phyloP scores from a whole-genome alignment of 2,113 vertebrate species.

The Ptyas mucosa region DNA sequence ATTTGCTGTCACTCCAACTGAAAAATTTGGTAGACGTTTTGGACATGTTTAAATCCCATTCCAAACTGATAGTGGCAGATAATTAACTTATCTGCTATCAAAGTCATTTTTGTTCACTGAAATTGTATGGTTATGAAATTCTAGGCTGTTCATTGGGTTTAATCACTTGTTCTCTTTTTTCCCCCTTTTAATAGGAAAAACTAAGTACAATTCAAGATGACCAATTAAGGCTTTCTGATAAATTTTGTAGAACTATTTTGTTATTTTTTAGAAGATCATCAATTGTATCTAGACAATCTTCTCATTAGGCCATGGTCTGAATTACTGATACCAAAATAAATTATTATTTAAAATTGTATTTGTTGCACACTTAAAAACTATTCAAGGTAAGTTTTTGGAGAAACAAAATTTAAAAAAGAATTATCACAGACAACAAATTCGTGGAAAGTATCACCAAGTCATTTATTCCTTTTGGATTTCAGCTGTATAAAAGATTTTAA shows the following conservation, averaged over 20 bases:
- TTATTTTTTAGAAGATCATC: constrained; percentile 54
- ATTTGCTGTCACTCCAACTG: constrained; percentile 66
- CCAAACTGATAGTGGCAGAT: constrained; percentile 71
- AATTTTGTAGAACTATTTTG: constrained; percentile 61
- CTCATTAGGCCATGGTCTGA: constrained; percentile 36
- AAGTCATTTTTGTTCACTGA: constrained; percentile 31
- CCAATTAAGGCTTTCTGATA: constrained; percentile 59
- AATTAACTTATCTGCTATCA: constrained; percentile 72
- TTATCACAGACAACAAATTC: neutral
- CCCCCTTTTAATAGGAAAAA: constrained; percentile 42
- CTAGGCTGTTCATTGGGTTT: constrained; percentile 34
- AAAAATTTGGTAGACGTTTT: constrained; percentile 73
- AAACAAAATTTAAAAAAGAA: neutral
- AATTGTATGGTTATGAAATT: constrained; percentile 53
- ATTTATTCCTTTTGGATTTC: neutral
- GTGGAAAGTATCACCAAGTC: neutral
- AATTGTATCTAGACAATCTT: constrained; percentile 30
- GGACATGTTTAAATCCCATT: constrained; percentile 71
- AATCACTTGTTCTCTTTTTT: constrained; percentile 36
- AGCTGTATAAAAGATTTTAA: neutral
- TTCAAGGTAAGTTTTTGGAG: neutral
- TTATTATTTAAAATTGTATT: neutral
- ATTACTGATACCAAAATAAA: constrained; percentile 36
- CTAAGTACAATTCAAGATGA: constrained; percentile 58
- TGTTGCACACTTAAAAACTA: neutral